Evolutionary conservation across 2,797 vertebrate genomes (phyloP), one percentile per base, ranked within the genome.

Genomic region (Mus spretus): DNA sequence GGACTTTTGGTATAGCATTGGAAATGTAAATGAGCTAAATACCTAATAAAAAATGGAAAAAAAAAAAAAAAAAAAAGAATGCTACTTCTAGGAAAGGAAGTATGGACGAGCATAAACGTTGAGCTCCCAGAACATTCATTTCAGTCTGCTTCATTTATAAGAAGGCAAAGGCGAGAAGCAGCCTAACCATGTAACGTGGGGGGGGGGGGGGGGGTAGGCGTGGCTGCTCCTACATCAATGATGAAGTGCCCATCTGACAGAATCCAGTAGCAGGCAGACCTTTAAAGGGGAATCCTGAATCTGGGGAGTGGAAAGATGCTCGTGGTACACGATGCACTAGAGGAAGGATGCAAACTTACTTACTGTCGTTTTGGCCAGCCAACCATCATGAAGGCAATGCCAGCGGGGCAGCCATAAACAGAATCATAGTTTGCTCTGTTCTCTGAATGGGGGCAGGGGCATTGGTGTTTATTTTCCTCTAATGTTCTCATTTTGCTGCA

Each of bases 401-500:
- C 17, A 26, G 55, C 28, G 14, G 28, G 55, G 85, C 72, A 53
- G 26, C 24, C 53, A 7, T 4, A 75, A 40, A 55, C 34, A 40
- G 7, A 65, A n/a, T 40, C 44, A 53, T 17, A 24, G 72, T 78
- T 80, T 28, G 47, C 44, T 67, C 4, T 24, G 24, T 78, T 11
- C 80, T 87, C 50, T 24, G 28, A 88, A 55, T 24, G 7, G 28
- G 15, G 65, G 63, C 12, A 31, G 63, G 26, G 4, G 47, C 53
- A 72, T 9, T n/a, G 13, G 50, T 10, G 67, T 28, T 65, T 89
- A 84, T 90, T 95, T 94, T 84, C 77, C 50, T 95, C 77, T 83
- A 75, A 50, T 93, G 90, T 81, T 93, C 94, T 89, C 50, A 93
- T 91, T 94, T 84, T 83, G 59, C 86, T 83, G 86, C 53, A 67